phyloP scores from a whole-genome alignment of 2,888 invertebrate species.

The Caenorhabditis auriculariae region DNA sequence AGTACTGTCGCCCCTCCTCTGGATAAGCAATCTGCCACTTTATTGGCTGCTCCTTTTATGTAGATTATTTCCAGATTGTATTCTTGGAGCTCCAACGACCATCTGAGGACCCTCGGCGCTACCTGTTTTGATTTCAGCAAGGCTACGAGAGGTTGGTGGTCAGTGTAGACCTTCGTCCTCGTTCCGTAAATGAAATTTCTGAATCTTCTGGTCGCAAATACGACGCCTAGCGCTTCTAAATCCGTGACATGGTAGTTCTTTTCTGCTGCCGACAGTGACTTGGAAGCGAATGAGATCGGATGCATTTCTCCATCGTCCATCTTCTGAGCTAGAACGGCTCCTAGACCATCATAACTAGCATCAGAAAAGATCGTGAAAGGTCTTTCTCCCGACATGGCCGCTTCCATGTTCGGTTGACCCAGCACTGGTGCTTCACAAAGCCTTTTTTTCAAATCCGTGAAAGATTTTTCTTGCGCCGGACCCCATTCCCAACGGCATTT shows the following conservation, averaged over 20 bases:
- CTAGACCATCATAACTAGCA: slow-evolving; percentile 30
- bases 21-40: slow-evolving; percentile 3
- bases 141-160: slow-evolving; percentile 4
- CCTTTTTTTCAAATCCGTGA: slow-evolving; percentile 23
- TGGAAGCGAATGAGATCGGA: slow-evolving; percentile 33
- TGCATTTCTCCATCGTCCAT: slow-evolving; percentile 12
- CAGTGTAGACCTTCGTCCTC: not conserved
- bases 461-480: slow-evolving; percentile 13
- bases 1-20: not conserved
- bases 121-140: not conserved
- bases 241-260: slow-evolving; percentile 6
- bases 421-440: slow-evolving; percentile 23
- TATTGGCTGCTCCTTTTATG: slow-evolving; percentile 5
- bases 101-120: slow-evolving; percentile 4
- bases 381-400: slow-evolving; percentile 13
- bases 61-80: slow-evolving; percentile 1
- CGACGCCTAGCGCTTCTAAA: slow-evolving; percentile 4
- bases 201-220: slow-evolving; percentile 5
- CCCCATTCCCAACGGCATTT: slow-evolving; percentile 23
- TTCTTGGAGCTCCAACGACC: slow-evolving; percentile 8
- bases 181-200: slow-evolving; percentile 4
- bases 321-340: slow-evolving; percentile 32
- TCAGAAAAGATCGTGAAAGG: slow-evolving; percentile 38
- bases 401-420: slow-evolving; percentile 31
- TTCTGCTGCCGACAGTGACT: slow-evolving; percentile 20